Conservation (phyloP, 2,888 invertebrate species). For the Globia sparganii region DNA sequence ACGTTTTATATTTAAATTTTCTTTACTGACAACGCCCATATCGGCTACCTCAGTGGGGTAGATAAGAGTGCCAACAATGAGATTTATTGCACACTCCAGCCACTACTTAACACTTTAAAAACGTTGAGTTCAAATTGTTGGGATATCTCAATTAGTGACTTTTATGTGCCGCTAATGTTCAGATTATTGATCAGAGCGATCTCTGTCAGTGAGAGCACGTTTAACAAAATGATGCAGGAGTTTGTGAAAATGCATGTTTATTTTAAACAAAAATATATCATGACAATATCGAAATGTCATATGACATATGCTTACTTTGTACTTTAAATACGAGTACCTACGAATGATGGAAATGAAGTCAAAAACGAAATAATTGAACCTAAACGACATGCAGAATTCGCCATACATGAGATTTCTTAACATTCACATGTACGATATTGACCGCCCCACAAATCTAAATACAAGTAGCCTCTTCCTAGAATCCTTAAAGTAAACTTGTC, state of each 20-base stretch:
- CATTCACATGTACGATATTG: constrained; percentile 23
- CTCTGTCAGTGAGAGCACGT: constrained; percentile 17
- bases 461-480: constrained; percentile 57
- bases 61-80: constrained; percentile 86
- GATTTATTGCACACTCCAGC: constrained; percentile 87
- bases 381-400: neutral
- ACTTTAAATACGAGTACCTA: neutral
- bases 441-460: constrained; percentile 40
- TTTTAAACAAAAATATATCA: neutral
- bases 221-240: constrained; percentile 15
- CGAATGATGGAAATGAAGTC: neutral
- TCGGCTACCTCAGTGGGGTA: constrained; percentile 83
- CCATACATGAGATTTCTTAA: constrained; percentile 9
- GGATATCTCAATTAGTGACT: constrained; percentile 83
- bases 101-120: constrained; percentile 78
- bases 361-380: neutral
- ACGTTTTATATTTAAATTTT: constrained; percentile 85
- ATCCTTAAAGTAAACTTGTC: constrained; percentile 62
- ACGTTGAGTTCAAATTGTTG: constrained; percentile 79
- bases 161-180: constrained; percentile 79
- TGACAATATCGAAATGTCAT: neutral
- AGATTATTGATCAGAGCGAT: constrained; percentile 59
- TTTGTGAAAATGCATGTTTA: neutral
- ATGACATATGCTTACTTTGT: neutral
- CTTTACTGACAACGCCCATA: constrained; percentile 82